Percentiles rank a stretch among this genome's conserved stretches.
phyloP scores from a whole-genome alignment of 2,888 invertebrate species.

The Pimpla rufipes region DNA sequence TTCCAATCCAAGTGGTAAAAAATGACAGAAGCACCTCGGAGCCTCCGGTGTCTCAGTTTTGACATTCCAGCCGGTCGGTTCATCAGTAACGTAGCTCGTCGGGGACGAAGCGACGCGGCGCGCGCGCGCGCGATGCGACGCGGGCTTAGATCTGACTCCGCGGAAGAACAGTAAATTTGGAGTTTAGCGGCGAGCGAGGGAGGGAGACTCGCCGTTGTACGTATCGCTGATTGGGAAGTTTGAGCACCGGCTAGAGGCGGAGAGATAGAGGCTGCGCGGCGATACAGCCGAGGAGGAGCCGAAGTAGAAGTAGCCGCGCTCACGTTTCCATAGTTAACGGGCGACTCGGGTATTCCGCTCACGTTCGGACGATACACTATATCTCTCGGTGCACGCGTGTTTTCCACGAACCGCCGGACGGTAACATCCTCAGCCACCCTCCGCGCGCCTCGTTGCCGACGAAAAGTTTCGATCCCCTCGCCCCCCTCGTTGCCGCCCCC shows the following conservation, averaged over 20 bases:
- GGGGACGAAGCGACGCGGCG: neutral
- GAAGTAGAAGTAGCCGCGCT: conserved; percentile 57
- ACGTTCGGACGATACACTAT: conserved; percentile 76
- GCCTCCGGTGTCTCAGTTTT: neutral
- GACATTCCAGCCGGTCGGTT: neutral
- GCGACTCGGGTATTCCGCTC: conserved; percentile 75
- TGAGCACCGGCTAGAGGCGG: conserved; percentile 41
- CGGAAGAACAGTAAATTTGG: conserved; percentile 57
- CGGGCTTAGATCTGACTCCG: conserved; percentile 15
- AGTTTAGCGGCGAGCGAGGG: conserved; percentile 52
- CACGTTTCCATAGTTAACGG: conserved; percentile 74
- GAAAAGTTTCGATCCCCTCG: conserved; percentile 56
- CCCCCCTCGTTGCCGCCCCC: no score
- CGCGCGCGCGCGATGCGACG: conserved; percentile 12
- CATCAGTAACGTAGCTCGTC: no score
- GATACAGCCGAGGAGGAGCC: conserved; percentile 38
- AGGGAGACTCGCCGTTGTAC: conserved; percentile 48
- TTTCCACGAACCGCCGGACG: conserved; percentile 74
- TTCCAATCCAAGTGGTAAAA: no score
- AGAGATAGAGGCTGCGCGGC: conserved; percentile 35
- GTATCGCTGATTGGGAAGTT: conserved; percentile 69
- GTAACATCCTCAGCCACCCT: conserved; percentile 68
- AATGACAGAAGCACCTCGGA: no score
- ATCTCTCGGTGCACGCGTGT: conserved; percentile 76
- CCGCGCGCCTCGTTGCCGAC: conserved; percentile 42